phyloP scores from a whole-genome alignment of 2,888 invertebrate genomes.

The Torymus tubicola region DNA sequence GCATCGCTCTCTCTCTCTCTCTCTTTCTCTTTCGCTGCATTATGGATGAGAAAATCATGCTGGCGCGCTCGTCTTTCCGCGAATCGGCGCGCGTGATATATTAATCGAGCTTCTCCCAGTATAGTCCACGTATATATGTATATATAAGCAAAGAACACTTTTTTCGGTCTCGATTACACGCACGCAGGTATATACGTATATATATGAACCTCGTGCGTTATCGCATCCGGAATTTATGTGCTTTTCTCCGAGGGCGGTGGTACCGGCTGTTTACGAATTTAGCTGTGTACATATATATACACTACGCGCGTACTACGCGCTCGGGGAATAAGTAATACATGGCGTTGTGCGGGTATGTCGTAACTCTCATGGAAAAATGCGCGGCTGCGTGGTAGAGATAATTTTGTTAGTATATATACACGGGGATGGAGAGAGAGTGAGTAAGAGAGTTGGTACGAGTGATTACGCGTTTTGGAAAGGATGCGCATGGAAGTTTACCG shows the following conservation, averaged over 20 bases:
- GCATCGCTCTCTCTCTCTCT: no score
- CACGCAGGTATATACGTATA: no score
- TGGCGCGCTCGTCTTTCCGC: neutral
- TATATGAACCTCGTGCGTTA: constrained; percentile 6
- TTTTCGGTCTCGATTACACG: constrained; percentile 16
- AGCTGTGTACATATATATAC: neutral
- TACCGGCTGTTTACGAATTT: constrained; percentile 30
- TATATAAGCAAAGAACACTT: neutral
- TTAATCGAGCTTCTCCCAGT: constrained; percentile 10
- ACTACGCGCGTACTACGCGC: neutral
- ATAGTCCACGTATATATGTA: no score
- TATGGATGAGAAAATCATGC: constrained; percentile 35
- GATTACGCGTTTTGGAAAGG: no score
- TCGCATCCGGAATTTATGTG: constrained; percentile 48
- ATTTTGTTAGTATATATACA: no score
- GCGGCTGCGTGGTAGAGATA: neutral
- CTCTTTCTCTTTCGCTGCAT: neutral
- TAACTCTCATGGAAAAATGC: constrained; percentile 40
- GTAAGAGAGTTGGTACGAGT: no score
- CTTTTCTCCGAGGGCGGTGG: neutral
- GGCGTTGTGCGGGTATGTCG: constrained; percentile 17
- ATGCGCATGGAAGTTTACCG: no score
- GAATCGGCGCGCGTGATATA: constrained; percentile 14
- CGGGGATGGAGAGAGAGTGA: no score
- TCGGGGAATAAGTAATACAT: constrained; percentile 36